Conservation (phyloP, 2,888 invertebrate genomes). For the Dichetophora obliterata region DNA sequence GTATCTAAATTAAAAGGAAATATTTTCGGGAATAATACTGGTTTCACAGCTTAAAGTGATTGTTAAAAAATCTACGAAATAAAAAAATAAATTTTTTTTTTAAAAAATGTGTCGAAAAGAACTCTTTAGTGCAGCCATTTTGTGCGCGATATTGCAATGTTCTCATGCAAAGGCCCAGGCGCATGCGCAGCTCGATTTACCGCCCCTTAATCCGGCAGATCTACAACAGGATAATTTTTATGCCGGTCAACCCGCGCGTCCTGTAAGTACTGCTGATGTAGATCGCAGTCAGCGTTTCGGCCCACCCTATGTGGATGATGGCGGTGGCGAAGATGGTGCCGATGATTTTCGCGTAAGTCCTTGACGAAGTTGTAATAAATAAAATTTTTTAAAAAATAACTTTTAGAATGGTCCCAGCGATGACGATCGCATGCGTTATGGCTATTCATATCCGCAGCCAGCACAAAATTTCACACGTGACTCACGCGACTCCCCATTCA, state of each 20-base stretch:
- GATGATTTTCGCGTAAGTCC: conserved; percentile 66
- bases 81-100: too few relatives aligned
- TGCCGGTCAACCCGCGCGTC: conserved; percentile 64
- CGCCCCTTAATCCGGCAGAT: conserved; percentile 69
- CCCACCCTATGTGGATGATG: conserved; percentile 63
- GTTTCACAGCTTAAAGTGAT: not conserved
- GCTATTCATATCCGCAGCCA: conserved; percentile 58
- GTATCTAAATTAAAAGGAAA: not conserved
- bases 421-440: conserved; percentile 64
- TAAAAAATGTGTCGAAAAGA: not conserved
- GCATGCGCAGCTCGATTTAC: conserved; percentile 72
- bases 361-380: not conserved
- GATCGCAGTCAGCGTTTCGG: conserved; percentile 67
- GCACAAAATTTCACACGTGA: conserved; percentile 56
- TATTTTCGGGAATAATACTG: not conserved
- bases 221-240: conserved; percentile 61
- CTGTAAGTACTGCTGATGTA: conserved; percentile 57
- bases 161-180: conserved; percentile 43
- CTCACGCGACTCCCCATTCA: conserved; percentile 60
- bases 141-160: not conserved
- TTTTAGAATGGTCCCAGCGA: conserved; percentile 65
- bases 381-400: not conserved
- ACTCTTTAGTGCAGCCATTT: not conserved
- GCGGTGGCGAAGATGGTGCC: conserved; percentile 60
- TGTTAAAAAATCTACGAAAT: too few relatives aligned